Percentiles rank a stretch among this genome's conserved stretches.
Conservation (phyloP, 2,797 vertebrate species). For the Trematocara caparti region DNA sequence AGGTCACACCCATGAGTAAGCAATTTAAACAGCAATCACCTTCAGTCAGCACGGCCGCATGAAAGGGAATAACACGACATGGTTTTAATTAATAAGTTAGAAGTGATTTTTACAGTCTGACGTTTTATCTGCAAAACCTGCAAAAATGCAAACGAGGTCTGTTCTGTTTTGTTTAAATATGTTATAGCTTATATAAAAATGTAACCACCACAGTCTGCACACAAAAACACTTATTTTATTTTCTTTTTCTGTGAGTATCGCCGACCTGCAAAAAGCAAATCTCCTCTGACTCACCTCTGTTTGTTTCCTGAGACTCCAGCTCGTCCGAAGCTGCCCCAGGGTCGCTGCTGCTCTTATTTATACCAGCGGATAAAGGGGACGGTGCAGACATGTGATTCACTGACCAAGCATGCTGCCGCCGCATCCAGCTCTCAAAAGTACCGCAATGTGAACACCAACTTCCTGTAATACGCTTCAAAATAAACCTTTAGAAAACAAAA, state of each 20-base stretch:
- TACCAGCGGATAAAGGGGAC: constrained; percentile 50
- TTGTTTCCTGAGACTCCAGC: constrained; percentile 31
- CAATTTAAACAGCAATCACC: constrained; percentile 14
- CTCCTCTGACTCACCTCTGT: constrained; percentile 55
- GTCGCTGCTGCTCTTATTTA: constrained; percentile 56
- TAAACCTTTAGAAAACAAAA: background rate
- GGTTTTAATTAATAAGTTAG: background rate
- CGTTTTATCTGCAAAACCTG: background rate
- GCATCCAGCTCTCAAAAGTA: background rate
- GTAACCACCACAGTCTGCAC: background rate
- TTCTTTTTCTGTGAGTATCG: background rate
- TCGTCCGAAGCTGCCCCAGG: constrained; percentile 28
- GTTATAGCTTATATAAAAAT: background rate
- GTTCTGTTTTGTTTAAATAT: background rate
- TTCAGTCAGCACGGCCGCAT: background rate
- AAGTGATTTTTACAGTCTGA: background rate
- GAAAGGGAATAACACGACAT: background rate
- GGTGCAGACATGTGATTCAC: constrained; percentile 60
- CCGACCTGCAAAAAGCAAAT: background rate
- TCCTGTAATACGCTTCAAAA: constrained; percentile 17
- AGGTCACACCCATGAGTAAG: constrained; percentile 51
- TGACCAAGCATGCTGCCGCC: constrained; percentile 7
- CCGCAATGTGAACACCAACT: rapidly evolving
- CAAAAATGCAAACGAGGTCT: background rate
- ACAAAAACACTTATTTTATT: background rate